These are phyloP conservation scores for Zalophus californianus DNA, from an alignment of 2,797 vertebrate genomes.

Conservation along the genomic window DNA sequence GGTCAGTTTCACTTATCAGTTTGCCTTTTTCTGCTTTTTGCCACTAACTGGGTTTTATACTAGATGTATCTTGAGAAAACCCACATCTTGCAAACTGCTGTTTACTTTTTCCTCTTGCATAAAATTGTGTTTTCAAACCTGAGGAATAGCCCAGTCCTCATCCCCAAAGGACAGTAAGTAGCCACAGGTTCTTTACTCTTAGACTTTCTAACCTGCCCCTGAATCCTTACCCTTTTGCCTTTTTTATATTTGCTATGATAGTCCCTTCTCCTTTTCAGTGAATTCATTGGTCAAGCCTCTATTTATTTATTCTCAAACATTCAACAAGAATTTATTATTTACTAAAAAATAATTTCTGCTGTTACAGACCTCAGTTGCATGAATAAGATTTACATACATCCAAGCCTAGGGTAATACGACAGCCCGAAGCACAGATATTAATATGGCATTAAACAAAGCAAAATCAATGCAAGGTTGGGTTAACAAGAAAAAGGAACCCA, in stretches of 20 bases:
- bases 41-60: not conserved
- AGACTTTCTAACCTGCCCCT: not conserved
- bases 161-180: not conserved
- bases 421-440: not conserved
- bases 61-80: not conserved
- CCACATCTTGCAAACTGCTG: not conserved
- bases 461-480: not conserved
- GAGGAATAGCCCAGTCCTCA: accelerated
- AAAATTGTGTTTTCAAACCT: slow-evolving; percentile 6
- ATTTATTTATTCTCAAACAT: slow-evolving; percentile 28
- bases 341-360: slow-evolving; percentile 39
- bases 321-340: slow-evolving; percentile 55
- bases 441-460: not conserved
- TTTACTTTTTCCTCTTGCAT: slow-evolving; percentile 16
- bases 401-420: not conserved
- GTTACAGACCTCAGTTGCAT: not conserved
- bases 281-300: not conserved
- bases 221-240: not conserved
- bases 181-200: not conserved
- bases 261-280: not conserved
- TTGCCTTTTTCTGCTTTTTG: slow-evolving; percentile 29
- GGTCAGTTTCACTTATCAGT: not conserved
- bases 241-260: not conserved
- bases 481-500: not conserved
- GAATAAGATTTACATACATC: not conserved